Evolutionary conservation across 2,888 invertebrate species (phyloP).

Genomic region (Dioctria rufipes): DNA sequence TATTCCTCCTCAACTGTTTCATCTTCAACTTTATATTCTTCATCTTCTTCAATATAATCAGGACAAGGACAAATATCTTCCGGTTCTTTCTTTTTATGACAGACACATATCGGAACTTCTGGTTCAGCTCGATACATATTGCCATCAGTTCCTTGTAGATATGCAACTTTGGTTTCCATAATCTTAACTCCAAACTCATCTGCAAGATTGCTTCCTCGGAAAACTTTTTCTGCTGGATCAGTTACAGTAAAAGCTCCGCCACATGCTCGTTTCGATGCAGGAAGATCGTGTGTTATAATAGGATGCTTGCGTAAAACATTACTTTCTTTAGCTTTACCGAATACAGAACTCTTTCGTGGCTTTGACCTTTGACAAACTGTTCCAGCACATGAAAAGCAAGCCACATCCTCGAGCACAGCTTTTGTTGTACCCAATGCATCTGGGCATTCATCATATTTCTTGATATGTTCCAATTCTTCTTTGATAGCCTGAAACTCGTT

Average conservation of each 20-base stretch:
- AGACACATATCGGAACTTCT: not conserved
- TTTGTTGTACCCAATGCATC: slow-evolving; percentile 65
- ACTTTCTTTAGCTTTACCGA: slow-evolving; percentile 60
- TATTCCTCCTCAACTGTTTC: no score
- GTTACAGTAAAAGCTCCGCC: slow-evolving; percentile 60
- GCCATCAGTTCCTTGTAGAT: slow-evolving; percentile 57
- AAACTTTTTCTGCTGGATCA: slow-evolving; percentile 62
- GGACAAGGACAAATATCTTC: slow-evolving; percentile 16
- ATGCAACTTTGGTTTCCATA: slow-evolving; percentile 31
- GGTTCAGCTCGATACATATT: slow-evolving; percentile 53
- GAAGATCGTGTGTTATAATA: not conserved
- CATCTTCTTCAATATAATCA: not conserved
- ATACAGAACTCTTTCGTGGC: slow-evolving; percentile 54
- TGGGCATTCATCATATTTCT: slow-evolving; percentile 61
- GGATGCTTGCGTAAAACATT: slow-evolving; percentile 59
- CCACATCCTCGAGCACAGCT: slow-evolving; percentile 63
- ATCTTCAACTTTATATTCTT: no score
- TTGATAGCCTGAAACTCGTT: slow-evolving; percentile 64
- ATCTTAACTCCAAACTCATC: slow-evolving; percentile 62
- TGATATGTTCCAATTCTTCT: slow-evolving; percentile 59
- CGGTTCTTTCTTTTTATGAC: not conserved
- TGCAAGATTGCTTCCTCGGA: slow-evolving; percentile 62
- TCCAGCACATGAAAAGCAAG: slow-evolving; percentile 66
- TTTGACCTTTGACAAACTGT: slow-evolving; percentile 62
- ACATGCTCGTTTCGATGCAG: slow-evolving; percentile 59